A percentile compares a stretch with the other conserved stretches of the same genome.
Evolutionary conservation across 2,797 vertebrate species (phyloP).

Genomic region (Saxicola maurus): DNA sequence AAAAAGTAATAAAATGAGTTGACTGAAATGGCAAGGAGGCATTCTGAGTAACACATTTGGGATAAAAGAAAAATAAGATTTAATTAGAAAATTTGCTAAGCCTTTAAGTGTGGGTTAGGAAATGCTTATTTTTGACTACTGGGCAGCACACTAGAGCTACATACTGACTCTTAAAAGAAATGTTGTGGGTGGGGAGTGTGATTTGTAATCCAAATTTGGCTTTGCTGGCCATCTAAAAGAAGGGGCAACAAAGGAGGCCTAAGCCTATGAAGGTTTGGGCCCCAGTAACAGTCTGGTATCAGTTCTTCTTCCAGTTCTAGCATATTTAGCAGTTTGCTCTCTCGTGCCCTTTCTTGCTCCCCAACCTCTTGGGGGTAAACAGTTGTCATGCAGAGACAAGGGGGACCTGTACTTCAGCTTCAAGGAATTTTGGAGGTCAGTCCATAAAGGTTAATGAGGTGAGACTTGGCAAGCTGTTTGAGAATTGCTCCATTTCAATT

Average conservation of each 20-base stretch:
- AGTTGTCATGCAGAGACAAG: background rate
- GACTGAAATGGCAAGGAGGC: background rate
- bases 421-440: constrained; percentile 52
- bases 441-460: constrained; percentile 46
- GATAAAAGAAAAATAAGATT: background rate
- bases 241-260: background rate
- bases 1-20: background rate
- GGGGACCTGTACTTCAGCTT: constrained; percentile 6
- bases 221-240: background rate
- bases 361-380: background rate
- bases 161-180: background rate
- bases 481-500: constrained; percentile 14
- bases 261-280: background rate
- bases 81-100: background rate
- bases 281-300: background rate
- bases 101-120: background rate
- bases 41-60: background rate
- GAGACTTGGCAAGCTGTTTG: constrained; percentile 21
- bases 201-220: background rate
- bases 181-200: background rate
- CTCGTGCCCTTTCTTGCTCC: background rate
- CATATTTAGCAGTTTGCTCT: background rate
- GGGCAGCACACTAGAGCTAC: background rate
- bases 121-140: background rate
- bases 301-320: background rate